phyloP scores from a whole-genome alignment of 2,888 invertebrate genomes.

The Spodoptera exigua region DNA sequence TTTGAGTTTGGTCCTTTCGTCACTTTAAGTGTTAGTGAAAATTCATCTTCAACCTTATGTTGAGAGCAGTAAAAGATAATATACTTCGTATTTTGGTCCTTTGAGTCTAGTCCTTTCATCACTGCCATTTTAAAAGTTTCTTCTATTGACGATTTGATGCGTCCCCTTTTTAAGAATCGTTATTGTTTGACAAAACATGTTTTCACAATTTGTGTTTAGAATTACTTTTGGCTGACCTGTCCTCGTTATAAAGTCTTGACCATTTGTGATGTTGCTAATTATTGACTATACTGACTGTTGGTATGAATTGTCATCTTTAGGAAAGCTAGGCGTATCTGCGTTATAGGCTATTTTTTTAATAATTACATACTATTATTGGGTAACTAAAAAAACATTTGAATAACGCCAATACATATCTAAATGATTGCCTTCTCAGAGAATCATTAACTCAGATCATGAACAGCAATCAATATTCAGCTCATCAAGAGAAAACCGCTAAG shows the following conservation, averaged over 20 bases:
- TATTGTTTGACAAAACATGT: constrained; percentile 65
- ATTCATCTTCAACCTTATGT: constrained; percentile 24
- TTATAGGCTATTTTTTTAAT: too few species aligned
- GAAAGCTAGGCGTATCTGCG: too few species aligned
- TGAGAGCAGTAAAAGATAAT: constrained; percentile 47
- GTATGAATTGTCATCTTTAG: too few species aligned
- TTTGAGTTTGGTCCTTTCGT: constrained; percentile 54
- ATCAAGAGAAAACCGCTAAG: constrained; percentile 44
- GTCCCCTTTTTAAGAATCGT: constrained; percentile 78
- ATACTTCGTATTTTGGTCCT: constrained; percentile 18
- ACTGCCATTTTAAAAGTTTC: constrained; percentile 64
- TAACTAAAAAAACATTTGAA: too few species aligned
- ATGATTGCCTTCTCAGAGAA: not conserved
- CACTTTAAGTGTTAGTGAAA: constrained; percentile 44
- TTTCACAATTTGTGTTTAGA: constrained; percentile 72
- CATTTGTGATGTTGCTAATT: constrained; percentile 9
- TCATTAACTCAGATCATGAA: constrained; percentile 10
- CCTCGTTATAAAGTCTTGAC: constrained; percentile 28
- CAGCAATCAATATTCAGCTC: constrained; percentile 34
- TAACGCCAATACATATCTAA: too few species aligned
- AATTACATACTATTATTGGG: too few species aligned
- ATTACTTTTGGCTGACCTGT: constrained; percentile 26
- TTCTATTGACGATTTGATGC: constrained; percentile 80
- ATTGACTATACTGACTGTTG: not conserved
- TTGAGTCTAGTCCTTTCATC: constrained; percentile 56